Evolutionary conservation across 2,113 vertebrate genomes (phyloP).

Genomic region (Neolamprologus hecqui): DNA sequence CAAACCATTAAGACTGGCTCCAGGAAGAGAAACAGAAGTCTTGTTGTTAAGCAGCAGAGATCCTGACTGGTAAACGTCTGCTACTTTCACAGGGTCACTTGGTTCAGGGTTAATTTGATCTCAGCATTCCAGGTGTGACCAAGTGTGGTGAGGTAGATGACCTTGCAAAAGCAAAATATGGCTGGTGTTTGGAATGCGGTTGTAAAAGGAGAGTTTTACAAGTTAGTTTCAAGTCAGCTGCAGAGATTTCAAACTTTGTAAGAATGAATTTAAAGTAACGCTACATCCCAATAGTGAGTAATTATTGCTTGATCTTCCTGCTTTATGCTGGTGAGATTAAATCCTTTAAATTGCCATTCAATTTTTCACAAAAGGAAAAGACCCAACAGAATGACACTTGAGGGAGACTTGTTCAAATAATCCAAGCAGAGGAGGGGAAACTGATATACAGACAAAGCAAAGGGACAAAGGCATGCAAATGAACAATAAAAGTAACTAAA

Average conservation of each 20-base stretch:
- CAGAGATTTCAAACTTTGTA: not conserved
- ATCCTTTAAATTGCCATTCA: rapidly evolving
- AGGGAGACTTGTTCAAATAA: not conserved
- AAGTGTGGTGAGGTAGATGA: not conserved
- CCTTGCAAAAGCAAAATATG: not conserved
- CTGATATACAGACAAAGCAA: not conserved
- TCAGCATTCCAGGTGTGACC: not conserved
- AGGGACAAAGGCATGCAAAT: not conserved
- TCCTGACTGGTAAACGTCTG: not conserved
- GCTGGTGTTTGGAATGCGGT: not conserved
- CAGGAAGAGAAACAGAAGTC: not conserved
- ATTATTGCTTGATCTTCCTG: rapidly evolving
- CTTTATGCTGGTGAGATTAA: not conserved
- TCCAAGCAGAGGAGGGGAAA: rapidly evolving
- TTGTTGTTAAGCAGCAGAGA: not conserved
- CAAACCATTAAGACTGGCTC: not conserved
- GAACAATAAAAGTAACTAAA: rapidly evolving
- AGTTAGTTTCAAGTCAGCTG: not conserved
- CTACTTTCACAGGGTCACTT: not conserved
- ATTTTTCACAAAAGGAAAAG: not conserved
- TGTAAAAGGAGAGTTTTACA: not conserved
- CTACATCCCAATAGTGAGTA: not conserved
- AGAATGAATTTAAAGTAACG: rapidly evolving
- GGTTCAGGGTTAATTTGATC: not conserved
- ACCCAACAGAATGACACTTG: not conserved